Percentiles rank a stretch among this genome's conserved stretches.
These are phyloP conservation scores for Lutjanus erythropterus DNA, from an alignment of 2,113 vertebrate species.

Conservation along the genomic window DNA sequence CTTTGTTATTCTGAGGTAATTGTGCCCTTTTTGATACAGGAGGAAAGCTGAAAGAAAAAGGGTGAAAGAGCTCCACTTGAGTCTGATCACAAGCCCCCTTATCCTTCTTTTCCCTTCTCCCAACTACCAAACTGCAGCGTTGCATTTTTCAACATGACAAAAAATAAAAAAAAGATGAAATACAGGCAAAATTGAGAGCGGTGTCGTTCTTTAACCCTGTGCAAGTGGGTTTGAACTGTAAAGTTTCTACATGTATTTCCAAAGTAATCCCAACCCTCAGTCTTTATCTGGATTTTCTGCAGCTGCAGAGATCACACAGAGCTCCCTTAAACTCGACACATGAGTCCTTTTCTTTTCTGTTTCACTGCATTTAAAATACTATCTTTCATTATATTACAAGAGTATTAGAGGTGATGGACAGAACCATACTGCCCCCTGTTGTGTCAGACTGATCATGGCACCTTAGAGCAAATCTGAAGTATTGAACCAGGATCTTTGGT, in stretches of 20 bases:
- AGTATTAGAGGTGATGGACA: constrained; percentile 51
- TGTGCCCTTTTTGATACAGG: background rate
- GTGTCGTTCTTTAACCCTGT: constrained; percentile 9
- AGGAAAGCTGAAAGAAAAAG: background rate
- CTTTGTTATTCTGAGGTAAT: constrained; percentile 20
- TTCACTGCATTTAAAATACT: constrained; percentile 25
- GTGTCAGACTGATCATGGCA: constrained; percentile 67
- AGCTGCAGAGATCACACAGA: background rate
- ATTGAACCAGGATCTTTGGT: background rate
- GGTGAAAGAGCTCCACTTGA: background rate
- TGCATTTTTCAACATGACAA: constrained; percentile 31
- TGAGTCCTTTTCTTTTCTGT: background rate
- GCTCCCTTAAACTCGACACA: constrained; percentile 8
- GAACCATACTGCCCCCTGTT: constrained; percentile 87
- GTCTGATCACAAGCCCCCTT: constrained; percentile 13
- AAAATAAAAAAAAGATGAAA: constrained; percentile 21
- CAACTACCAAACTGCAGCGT: constrained; percentile 10
- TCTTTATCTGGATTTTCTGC: constrained; percentile 14
- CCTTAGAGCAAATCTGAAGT: constrained; percentile 2
- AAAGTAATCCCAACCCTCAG: background rate
- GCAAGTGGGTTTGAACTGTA: background rate
- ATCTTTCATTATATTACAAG: background rate
- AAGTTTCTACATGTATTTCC: background rate
- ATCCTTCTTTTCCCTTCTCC: background rate
- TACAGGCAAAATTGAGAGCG: background rate